These are phyloP conservation scores for Tylochromis polylepis DNA, from an alignment of 2,113 vertebrate species.

Conservation along the genomic window DNA sequence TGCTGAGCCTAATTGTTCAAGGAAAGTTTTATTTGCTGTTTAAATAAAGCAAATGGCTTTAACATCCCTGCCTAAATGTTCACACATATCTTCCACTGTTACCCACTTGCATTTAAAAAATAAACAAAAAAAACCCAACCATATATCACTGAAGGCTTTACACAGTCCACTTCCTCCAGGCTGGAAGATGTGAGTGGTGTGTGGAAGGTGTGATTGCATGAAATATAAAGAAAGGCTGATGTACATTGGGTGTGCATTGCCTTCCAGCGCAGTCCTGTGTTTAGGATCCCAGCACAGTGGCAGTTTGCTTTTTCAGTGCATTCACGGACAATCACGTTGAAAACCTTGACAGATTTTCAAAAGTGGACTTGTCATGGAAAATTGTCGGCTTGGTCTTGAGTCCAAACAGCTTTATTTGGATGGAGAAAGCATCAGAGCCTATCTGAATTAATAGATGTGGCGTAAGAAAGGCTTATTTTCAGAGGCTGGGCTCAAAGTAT, in stretches of 20 bases:
- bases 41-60: not conserved
- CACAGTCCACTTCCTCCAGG: not conserved
- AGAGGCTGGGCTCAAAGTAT: slow-evolving; percentile 49
- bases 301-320: slow-evolving; percentile 5
- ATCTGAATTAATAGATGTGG: slow-evolving; percentile 58
- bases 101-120: not conserved
- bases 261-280: not conserved
- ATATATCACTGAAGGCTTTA: not conserved
- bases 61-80: accelerated
- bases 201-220: not conserved
- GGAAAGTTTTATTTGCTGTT: not conserved
- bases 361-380: slow-evolving; percentile 56
- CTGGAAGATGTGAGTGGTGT: not conserved
- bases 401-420: slow-evolving; percentile 56
- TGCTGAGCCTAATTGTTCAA: not conserved
- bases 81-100: not conserved
- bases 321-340: not conserved
- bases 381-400: slow-evolving; percentile 47
- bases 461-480: slow-evolving; percentile 57
- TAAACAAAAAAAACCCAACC: not conserved
- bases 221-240: not conserved
- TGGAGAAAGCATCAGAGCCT: slow-evolving; percentile 63
- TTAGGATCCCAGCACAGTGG: not conserved
- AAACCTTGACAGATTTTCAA: slow-evolving; percentile 19
- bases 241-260: not conserved